These are phyloP conservation scores for Botia kubotai DNA, from an alignment of 2,797 vertebrate genomes.

Conservation along the genomic window DNA sequence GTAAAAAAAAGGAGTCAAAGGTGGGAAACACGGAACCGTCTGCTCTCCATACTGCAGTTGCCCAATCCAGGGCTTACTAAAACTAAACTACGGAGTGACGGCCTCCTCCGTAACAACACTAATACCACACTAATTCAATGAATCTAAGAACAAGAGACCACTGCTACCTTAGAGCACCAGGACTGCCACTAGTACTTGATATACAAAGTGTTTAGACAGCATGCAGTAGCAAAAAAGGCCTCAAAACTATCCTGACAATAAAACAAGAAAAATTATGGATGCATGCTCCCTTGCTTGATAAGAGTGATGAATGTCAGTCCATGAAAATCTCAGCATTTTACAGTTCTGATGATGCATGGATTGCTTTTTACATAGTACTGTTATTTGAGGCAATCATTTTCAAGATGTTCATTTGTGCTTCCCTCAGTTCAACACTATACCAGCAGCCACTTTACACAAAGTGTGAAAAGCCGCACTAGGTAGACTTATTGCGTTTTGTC, in stretches of 20 bases:
- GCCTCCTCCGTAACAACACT: too few relatives aligned
- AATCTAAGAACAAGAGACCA: too few relatives aligned
- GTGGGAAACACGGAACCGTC: too few relatives aligned
- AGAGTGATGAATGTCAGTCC: slow-evolving; percentile 34
- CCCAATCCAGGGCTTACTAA: too few relatives aligned
- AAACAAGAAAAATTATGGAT: background rate
- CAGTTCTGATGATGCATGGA: slow-evolving; percentile 21
- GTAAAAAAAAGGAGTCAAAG: too few relatives aligned
- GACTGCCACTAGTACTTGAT: background rate
- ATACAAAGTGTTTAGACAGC: background rate
- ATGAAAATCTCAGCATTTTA: slow-evolving; percentile 17
- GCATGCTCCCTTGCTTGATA: slow-evolving; percentile 23
- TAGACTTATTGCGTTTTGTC: slow-evolving; percentile 46
- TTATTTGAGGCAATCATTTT: slow-evolving; percentile 31
- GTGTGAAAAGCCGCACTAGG: slow-evolving; percentile 26
- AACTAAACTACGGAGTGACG: too few relatives aligned
- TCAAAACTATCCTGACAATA: slow-evolving; percentile 5
- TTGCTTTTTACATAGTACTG: slow-evolving; percentile 18
- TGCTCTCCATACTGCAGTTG: too few relatives aligned
- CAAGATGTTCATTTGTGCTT: slow-evolving; percentile 22
- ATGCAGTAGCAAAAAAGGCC: background rate
- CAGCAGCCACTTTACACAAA: background rate
- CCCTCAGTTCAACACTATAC: slow-evolving; percentile 19
- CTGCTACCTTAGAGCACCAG: background rate
- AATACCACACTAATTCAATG: too few relatives aligned